These are phyloP conservation scores for Corapipo altera DNA, from an alignment of 2,113 vertebrate genomes.

Conservation along the genomic window DNA sequence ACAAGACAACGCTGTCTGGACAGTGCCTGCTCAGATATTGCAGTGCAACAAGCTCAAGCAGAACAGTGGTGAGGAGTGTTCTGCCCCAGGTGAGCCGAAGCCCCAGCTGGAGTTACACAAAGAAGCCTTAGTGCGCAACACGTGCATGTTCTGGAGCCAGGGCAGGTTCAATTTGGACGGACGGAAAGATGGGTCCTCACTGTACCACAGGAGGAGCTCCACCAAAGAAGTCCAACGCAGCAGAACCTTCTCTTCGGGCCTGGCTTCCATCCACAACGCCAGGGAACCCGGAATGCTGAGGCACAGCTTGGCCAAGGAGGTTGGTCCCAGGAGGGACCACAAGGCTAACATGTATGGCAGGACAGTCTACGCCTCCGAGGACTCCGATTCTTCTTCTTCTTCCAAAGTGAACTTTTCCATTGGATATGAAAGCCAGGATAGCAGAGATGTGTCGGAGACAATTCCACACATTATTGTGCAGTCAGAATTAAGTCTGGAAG, in stretches of 20 bases:
- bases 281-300: slow-evolving; percentile 4
- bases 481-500: slow-evolving; percentile 79
- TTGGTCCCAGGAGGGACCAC: background rate
- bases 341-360: slow-evolving; percentile 29
- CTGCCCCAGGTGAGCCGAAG: background rate
- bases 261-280: slow-evolving; percentile 34
- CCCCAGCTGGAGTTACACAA: slow-evolving; percentile 57
- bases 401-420: slow-evolving; percentile 49
- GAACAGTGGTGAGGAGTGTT: slow-evolving; percentile 51
- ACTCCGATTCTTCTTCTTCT: slow-evolving; percentile 33
- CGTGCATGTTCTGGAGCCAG: slow-evolving; percentile 78
- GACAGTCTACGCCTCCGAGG: background rate
- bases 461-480: slow-evolving; percentile 73
- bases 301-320: background rate
- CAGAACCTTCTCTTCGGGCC: slow-evolving; percentile 80
- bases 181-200: slow-evolving; percentile 28
- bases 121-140: slow-evolving; percentile 57
- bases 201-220: slow-evolving; percentile 56
- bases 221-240: slow-evolving; percentile 76
- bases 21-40: slow-evolving; percentile 66
- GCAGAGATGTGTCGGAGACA: slow-evolving; percentile 49
- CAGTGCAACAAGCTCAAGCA: slow-evolving; percentile 43
- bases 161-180: slow-evolving; percentile 57
- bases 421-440: slow-evolving; percentile 30
- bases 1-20: slow-evolving; percentile 76